Conservation (phyloP, 2,797 vertebrate species). For the Erpetoichthys calabaricus region DNA sequence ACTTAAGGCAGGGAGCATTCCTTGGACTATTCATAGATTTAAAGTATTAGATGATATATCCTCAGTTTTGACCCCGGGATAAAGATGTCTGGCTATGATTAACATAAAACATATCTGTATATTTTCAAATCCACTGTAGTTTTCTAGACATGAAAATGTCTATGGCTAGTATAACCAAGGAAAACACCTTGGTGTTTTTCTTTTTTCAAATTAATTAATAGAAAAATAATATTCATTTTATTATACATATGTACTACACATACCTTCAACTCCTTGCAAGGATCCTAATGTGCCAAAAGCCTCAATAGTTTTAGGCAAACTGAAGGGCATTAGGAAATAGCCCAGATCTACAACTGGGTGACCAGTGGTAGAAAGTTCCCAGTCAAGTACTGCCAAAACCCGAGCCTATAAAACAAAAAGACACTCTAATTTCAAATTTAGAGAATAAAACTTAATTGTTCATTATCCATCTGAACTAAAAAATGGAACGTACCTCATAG, state of each 20-base stretch:
- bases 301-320: constrained; percentile 42
- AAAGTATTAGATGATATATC: too few relatives aligned
- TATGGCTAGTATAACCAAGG: background rate
- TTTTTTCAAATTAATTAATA: background rate
- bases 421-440: background rate
- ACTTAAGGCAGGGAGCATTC: too few relatives aligned
- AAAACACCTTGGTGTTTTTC: background rate
- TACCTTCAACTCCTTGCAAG: constrained; percentile 50
- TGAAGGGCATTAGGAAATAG: constrained; percentile 53
- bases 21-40: too few relatives aligned
- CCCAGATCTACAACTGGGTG: constrained; percentile 74
- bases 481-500: constrained; percentile 54
- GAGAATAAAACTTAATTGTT: too few relatives aligned
- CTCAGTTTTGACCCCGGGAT: too few relatives aligned
- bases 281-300: constrained; percentile 31
- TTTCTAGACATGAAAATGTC: too few relatives aligned
- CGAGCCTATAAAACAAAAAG: constrained; percentile 49
- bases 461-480: too few relatives aligned
- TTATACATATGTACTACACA: background rate
- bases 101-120: too few relatives aligned
- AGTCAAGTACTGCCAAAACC: constrained; percentile 77
- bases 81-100: too few relatives aligned
- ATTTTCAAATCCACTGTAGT: too few relatives aligned
- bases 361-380: constrained; percentile 84
- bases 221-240: background rate